These are phyloP conservation scores for Adrianichthys oophorus DNA, from an alignment of 2,797 vertebrate species.

Conservation along the genomic window DNA sequence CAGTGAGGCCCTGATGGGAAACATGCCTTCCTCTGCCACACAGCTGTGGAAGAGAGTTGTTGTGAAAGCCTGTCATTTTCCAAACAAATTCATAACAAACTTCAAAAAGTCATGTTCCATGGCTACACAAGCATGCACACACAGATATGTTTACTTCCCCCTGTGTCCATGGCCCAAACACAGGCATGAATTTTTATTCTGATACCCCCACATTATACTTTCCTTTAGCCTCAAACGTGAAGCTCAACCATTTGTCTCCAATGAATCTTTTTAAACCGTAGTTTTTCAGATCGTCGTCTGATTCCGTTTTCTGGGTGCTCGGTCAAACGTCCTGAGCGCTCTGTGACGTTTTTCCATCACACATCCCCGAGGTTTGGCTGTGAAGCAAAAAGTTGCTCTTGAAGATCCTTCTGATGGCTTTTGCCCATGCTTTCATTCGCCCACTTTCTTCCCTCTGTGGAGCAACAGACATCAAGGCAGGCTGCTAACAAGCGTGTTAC, in stretches of 20 bases:
- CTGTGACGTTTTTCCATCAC: constrained; percentile 56
- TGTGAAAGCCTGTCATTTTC: constrained; percentile 62
- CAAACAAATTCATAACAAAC: constrained; percentile 71
- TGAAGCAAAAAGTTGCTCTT: constrained; percentile 61
- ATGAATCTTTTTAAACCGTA: constrained; percentile 3
- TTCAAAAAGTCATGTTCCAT: constrained; percentile 60
- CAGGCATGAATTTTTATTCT: constrained; percentile 41
- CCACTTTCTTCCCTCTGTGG: constrained; percentile 63
- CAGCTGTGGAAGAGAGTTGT: constrained; percentile 55
- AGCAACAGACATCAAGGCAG: constrained; percentile 70
- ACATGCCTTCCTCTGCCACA: constrained; percentile 50
- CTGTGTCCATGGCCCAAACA: constrained; percentile 8
- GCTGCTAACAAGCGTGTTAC: constrained; percentile 76
- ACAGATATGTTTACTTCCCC: constrained; percentile 38
- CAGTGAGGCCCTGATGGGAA: constrained; percentile 49
- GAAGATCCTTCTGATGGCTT: constrained; percentile 69
- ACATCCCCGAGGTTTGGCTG: constrained; percentile 66
- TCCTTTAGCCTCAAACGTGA: constrained; percentile 47
- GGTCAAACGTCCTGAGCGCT: constrained; percentile 40
- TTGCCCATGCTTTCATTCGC: constrained; percentile 63
- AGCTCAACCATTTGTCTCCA: background rate
- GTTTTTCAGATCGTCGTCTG: constrained; percentile 22
- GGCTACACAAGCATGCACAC: constrained; percentile 47
- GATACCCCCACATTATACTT: constrained; percentile 61
- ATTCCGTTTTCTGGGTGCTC: constrained; percentile 17